These are phyloP conservation scores for Sturnus vulgaris DNA, from an alignment of 2,113 vertebrate genomes.

Conservation along the genomic window DNA sequence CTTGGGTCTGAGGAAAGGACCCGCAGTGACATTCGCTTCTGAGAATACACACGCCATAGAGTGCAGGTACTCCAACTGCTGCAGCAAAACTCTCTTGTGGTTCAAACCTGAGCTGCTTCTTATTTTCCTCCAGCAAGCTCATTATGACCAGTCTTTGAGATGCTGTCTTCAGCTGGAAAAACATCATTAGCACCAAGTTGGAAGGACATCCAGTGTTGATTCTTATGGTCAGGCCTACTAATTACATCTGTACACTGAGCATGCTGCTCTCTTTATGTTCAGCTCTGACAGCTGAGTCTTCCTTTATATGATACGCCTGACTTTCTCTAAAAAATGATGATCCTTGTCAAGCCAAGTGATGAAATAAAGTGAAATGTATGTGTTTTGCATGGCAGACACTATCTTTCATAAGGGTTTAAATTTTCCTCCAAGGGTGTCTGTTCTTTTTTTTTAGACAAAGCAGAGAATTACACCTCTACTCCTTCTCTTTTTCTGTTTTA, in stretches of 20 bases:
- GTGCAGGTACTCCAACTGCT: background rate
- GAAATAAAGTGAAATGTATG: background rate
- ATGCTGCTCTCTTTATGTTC: background rate
- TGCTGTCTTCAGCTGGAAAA: background rate
- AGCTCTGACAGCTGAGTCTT: background rate
- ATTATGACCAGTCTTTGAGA: background rate
- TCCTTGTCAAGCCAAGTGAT: background rate
- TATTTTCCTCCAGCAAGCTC: background rate
- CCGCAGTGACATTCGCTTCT: background rate
- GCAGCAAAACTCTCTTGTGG: accelerated
- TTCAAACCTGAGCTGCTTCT: background rate
- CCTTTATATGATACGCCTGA: background rate
- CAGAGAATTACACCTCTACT: background rate
- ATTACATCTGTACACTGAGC: background rate
- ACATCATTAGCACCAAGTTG: background rate
- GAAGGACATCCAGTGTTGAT: background rate
- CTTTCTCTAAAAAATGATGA: background rate
- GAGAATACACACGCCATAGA: background rate
- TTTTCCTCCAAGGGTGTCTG: background rate
- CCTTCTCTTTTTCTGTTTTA: background rate
- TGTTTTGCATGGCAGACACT: background rate
- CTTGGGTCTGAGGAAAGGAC: background rate
- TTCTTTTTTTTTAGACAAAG: background rate
- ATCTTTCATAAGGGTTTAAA: background rate
- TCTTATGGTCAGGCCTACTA: background rate